phyloP scores from a whole-genome alignment of 2,113 vertebrate genomes.

The Colaptes auratus region DNA sequence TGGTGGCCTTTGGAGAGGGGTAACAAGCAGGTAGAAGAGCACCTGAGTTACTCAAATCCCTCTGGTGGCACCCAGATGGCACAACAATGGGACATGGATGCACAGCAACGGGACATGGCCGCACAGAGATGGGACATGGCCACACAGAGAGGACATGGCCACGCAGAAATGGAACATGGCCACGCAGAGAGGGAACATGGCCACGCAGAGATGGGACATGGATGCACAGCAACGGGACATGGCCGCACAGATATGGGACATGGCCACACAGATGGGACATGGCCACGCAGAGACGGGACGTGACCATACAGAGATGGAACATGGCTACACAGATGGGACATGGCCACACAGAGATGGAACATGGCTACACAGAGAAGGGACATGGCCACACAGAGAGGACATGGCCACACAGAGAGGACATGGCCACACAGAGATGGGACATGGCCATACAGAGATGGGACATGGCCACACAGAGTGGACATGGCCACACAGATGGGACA shows the following conservation, averaged over 20 bases:
- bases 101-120: too few species aligned
- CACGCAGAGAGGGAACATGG: neutral
- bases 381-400: neutral
- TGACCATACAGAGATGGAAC: neutral
- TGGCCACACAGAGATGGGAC: too few species aligned
- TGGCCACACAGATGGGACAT: neutral
- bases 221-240: neutral
- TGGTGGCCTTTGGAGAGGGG: neutral
- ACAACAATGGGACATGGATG: neutral
- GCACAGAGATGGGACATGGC: too few species aligned
- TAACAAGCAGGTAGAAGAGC: accelerated
- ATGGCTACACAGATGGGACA: too few species aligned
- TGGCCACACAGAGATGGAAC: neutral
- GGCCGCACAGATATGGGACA: neutral
- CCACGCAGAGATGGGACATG: accelerated
- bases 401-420: accelerated
- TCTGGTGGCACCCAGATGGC: neutral
- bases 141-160: too few species aligned
- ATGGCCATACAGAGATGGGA: too few species aligned
- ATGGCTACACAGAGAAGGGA: accelerated
- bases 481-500: accelerated
- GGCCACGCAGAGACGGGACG: neutral
- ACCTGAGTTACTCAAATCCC: neutral
- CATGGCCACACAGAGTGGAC: neutral
- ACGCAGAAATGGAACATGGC: too few species aligned